A percentile compares a stretch with the other conserved stretches of the same genome.
phyloP scores from a whole-genome alignment of 2,797 vertebrate species.

The Sylvia borin region DNA sequence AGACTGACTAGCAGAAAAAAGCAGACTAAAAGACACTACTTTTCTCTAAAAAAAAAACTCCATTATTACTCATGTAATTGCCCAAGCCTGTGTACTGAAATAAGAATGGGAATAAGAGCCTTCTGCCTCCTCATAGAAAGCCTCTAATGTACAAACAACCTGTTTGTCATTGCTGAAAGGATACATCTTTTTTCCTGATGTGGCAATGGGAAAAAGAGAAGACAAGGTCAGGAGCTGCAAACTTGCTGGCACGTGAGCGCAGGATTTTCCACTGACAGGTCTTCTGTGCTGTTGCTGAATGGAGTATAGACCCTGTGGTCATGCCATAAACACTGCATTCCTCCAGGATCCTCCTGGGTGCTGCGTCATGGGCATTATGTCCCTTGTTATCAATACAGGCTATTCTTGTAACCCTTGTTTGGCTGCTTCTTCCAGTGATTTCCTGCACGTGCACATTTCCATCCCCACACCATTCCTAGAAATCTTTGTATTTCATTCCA shows the following conservation, averaged over 20 bases:
- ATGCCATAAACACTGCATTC: slow-evolving; percentile 18
- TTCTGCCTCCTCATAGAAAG: not conserved
- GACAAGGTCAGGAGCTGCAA: not conserved
- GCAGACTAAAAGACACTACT: not conserved
- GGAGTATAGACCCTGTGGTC: not conserved
- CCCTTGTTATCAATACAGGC: slow-evolving; percentile 44
- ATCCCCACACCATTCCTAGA: slow-evolving; percentile 22
- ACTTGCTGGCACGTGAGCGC: not conserved
- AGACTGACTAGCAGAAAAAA: not conserved
- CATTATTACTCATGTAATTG: not conserved
- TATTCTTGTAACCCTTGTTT: slow-evolving; percentile 55
- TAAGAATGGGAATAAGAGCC: not conserved
- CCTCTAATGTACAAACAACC: not conserved
- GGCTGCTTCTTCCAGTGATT: slow-evolving; percentile 4
- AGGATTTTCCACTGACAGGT: not conserved
- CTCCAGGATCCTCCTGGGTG: not conserved
- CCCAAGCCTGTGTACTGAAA: not conserved
- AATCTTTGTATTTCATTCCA: not conserved
- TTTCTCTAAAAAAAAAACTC: not conserved
- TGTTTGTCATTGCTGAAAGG: not conserved
- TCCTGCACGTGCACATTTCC: not conserved
- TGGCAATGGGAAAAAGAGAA: not conserved
- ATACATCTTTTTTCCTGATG: not conserved
- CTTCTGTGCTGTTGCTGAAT: not conserved
- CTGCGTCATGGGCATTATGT: not conserved